Percentiles rank a stretch among this genome's conserved stretches.
These are phyloP conservation scores for Actenoides lindsayi DNA, from an alignment of 2,113 vertebrate species.

Conservation along the genomic window DNA sequence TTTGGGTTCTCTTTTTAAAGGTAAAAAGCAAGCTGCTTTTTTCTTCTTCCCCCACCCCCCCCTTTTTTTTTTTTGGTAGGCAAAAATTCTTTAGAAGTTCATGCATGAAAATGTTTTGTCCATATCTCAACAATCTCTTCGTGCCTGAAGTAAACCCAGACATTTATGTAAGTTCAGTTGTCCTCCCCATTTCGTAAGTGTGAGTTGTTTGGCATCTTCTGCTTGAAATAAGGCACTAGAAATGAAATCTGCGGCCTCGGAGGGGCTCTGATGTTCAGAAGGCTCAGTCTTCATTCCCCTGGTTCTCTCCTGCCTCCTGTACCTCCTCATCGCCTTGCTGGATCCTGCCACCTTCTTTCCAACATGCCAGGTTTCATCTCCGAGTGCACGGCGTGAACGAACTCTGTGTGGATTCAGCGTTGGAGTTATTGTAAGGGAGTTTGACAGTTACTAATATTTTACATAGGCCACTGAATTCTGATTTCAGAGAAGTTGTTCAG, in stretches of 20 bases:
- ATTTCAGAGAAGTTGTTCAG: neutral
- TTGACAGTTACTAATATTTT: conserved; percentile 48
- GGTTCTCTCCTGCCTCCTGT: neutral
- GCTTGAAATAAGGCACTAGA: neutral
- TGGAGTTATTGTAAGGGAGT: neutral
- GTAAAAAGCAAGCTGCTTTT: neutral
- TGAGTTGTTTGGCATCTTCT: neutral
- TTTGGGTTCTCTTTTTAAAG: neutral
- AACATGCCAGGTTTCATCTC: conserved; percentile 19
- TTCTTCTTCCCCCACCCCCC: neutral
- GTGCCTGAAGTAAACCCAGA: neutral
- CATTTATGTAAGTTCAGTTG: neutral
- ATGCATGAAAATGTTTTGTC: neutral
- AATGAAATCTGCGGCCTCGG: neutral
- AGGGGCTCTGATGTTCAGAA: conserved; percentile 9
- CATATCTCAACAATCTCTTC: neutral
- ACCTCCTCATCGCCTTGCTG: neutral
- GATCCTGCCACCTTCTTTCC: conserved; percentile 21
- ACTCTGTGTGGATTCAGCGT: neutral
- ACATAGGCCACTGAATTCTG: conserved; percentile 20
- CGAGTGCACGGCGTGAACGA: neutral
- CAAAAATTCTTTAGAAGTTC: neutral
- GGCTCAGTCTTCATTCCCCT: neutral
- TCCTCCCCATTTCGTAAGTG: neutral
- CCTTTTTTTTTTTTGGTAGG: neutral